These are phyloP conservation scores for Syngnathus scovelli DNA, from an alignment of 2,113 vertebrate genomes.

Conservation along the genomic window DNA sequence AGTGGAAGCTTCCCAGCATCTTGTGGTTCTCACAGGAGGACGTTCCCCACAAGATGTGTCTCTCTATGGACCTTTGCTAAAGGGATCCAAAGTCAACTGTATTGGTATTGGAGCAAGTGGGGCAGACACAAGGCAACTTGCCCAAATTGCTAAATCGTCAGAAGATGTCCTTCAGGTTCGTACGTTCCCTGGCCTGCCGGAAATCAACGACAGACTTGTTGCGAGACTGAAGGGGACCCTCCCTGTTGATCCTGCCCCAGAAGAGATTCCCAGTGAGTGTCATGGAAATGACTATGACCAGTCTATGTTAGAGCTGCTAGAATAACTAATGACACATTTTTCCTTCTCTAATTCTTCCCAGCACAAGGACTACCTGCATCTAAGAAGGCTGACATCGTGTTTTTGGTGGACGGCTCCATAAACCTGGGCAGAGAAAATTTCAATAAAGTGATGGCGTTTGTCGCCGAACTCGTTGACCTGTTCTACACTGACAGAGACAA, in stretches of 20 bases:
- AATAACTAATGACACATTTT: background rate
- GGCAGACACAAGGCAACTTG: slow-evolving; percentile 72
- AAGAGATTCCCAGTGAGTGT: slow-evolving; percentile 49
- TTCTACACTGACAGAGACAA: slow-evolving; percentile 78
- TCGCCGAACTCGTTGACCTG: slow-evolving; percentile 78
- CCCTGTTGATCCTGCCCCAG: background rate
- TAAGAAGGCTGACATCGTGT: slow-evolving; percentile 90
- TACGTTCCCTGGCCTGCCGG: slow-evolving; percentile 73
- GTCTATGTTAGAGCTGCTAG: background rate
- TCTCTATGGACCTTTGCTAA: slow-evolving; percentile 69
- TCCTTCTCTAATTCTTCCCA: slow-evolving; percentile 6
- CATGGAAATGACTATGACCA: background rate
- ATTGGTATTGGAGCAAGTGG: slow-evolving; percentile 77
- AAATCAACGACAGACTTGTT: slow-evolving; percentile 63
- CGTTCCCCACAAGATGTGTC: slow-evolving; percentile 78
- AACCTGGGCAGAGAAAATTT: slow-evolving; percentile 82
- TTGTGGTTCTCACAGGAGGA: slow-evolving; percentile 86
- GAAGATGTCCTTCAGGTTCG: slow-evolving; percentile 72
- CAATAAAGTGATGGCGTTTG: slow-evolving; percentile 78
- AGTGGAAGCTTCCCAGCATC: slow-evolving; percentile 83
- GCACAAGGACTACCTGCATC: slow-evolving; percentile 23
- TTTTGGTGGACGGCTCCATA: slow-evolving; percentile 92
- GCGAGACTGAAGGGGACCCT: slow-evolving; percentile 52
- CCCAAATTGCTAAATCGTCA: slow-evolving; percentile 68
- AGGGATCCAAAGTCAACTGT: slow-evolving; percentile 66